Evolutionary conservation across 2,888 invertebrate genomes (phyloP), one percentile per base, ranked within the genome.

Genomic region (Dendrolimus houi): DNA sequence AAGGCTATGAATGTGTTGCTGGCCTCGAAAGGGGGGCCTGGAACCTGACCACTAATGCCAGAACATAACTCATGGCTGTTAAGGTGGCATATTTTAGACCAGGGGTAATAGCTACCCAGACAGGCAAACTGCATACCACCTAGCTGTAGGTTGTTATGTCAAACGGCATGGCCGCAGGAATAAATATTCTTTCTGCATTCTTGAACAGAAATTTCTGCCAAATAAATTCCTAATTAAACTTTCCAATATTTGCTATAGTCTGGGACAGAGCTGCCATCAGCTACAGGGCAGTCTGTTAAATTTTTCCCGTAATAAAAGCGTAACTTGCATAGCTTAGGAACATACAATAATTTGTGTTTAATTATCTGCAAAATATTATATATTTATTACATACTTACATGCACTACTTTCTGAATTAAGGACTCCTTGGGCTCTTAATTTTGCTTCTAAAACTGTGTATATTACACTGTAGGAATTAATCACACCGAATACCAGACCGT

Each of bases 391-490:
- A 17, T 55, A 92, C 94, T 94, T 87, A 97, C 98, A 94, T 73
- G 97, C 96, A 91, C 96, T 95, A 66, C 95, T 94, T 42, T 95
- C 94, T 0, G 95, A 94, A 69, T 95, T 95, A 6, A 91, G 81
- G 54, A 94, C 93, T 14, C 94, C 94, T 59, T 92, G 91, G n/a
- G 85, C 84, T 59, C 88, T 78, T 60, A 97, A 87, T 69, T 93
- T 92, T 56, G 92, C 91, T 68, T 92, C 92, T 54, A 97, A 92
- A 63, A 94, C 93, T 8, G 92, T 91, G 77, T 95, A 96, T 64
- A 97, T 92, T 41, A 97, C 94, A 66, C 97, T 95, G 77, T 95
- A 97, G 0, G 96, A 95, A 87, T 98, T 98, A 73, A 98, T 97
- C 54, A 97, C 94, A 55, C 98, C 97, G 82, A 98, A 97, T 56